Conservation (phyloP, 1,140 invertebrate species). For the Trissolcus basalis region DNA sequence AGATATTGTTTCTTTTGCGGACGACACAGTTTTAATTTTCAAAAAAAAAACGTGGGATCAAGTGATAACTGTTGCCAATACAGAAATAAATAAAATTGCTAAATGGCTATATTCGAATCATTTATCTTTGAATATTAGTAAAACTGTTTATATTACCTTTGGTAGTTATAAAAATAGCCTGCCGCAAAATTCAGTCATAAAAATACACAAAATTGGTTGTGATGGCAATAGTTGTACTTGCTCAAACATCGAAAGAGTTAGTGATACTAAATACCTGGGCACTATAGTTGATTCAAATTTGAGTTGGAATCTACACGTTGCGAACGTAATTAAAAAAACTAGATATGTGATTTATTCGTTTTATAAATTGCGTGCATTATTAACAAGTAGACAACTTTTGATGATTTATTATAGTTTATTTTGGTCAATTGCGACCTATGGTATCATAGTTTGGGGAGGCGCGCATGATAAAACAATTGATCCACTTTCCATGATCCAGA, state of each 20-base stretch:
- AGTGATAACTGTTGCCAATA: background rate
- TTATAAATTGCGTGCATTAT: background rate
- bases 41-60: constrained; percentile 2
- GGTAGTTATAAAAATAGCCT: constrained; percentile 10
- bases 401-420: constrained; percentile 10
- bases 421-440: constrained; percentile 9
- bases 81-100: background rate
- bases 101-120: background rate
- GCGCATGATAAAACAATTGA: background rate
- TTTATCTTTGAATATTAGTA: constrained; percentile 1
- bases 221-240: background rate
- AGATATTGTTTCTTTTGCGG: constrained; percentile 6
- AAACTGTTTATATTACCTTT: constrained; percentile 6
- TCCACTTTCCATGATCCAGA: background rate
- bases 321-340: background rate
- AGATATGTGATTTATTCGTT: background rate
- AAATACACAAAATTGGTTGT: background rate
- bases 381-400: background rate
- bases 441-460: constrained; percentile 6
- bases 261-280: background rate
- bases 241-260: background rate
- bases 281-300: background rate
- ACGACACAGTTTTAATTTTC: constrained; percentile 7
- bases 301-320: background rate
- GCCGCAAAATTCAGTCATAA: background rate